phyloP scores from a whole-genome alignment of 2,113 vertebrate genomes.

The Peucedramus taeniatus region DNA sequence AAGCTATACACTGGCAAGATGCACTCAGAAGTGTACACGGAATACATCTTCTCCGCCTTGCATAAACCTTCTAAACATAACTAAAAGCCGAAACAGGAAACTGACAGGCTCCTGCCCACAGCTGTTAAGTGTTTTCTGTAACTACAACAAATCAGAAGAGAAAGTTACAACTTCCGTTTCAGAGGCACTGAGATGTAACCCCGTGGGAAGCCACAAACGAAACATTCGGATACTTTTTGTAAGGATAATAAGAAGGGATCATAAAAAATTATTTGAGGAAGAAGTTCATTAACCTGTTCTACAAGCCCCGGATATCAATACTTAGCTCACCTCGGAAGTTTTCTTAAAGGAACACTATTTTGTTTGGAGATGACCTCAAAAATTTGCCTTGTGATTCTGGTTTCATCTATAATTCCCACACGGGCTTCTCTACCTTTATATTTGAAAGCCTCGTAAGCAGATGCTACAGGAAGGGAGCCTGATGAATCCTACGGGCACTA shows the following conservation, averaged over 20 bases:
- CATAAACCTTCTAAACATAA: neutral
- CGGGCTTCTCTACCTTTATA: neutral
- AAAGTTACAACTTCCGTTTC: neutral
- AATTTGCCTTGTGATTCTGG: neutral
- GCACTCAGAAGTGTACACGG: rapidly evolving
- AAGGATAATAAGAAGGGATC: neutral
- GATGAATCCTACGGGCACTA: neutral
- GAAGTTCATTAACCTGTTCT: neutral
- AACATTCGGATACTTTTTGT: neutral
- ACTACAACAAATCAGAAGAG: neutral
- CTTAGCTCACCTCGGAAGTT: neutral
- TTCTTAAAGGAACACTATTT: neutral
- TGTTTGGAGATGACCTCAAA: neutral
- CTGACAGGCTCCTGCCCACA: neutral
- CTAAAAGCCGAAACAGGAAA: neutral
- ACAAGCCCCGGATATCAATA: neutral
- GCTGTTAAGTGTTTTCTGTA: neutral
- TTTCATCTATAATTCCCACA: neutral
- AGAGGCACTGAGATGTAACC: neutral
- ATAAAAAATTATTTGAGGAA: neutral
- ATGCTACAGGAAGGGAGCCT: rapidly evolving
- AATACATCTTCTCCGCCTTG: neutral
- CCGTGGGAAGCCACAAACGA: neutral
- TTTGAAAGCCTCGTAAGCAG: neutral
- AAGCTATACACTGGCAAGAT: neutral